Conservation (phyloP, 2,797 vertebrate genomes). For the Mastacembelus armatus region DNA sequence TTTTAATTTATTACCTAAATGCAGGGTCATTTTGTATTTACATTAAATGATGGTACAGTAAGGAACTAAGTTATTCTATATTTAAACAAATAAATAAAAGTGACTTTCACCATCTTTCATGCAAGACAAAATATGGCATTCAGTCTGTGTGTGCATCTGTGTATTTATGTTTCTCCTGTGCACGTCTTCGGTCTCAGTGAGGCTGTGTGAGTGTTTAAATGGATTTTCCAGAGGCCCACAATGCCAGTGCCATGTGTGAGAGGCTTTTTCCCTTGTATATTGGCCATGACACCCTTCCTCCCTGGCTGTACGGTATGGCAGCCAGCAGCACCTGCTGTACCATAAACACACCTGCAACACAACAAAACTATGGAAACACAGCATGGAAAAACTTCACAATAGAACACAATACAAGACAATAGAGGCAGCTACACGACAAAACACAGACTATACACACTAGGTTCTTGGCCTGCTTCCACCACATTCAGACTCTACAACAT, state of each 20-base stretch:
- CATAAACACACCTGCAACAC: conserved; percentile 76
- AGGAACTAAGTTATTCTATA: background rate
- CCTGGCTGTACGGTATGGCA: conserved; percentile 49
- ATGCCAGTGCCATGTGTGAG: conserved; percentile 72
- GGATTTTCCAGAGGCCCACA: conserved; percentile 75
- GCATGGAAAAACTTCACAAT: conserved; percentile 37
- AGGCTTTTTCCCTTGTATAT: conserved; percentile 69
- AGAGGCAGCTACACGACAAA: conserved; percentile 24
- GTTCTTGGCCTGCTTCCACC: background rate
- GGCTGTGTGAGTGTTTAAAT: conserved; percentile 57
- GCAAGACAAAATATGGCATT: no score
- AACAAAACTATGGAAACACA: conserved; percentile 46
- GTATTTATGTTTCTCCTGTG: conserved; percentile 58
- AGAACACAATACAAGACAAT: conserved; percentile 22
- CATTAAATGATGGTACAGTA: background rate
- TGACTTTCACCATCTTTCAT: no score
- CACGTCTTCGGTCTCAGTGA: conserved; percentile 37
- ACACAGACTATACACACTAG: conserved; percentile 2
- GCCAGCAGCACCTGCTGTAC: conserved; percentile 74
- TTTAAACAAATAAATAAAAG: no score
- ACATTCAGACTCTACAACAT: background rate
- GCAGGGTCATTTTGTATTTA: background rate
- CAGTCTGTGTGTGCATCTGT: conserved; percentile 40
- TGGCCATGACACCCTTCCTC: conserved; percentile 64
- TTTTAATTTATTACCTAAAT: background rate